Percentiles rank a stretch among this genome's conserved stretches.
These are phyloP conservation scores for Buathra laborator DNA, from an alignment of 2,888 invertebrate genomes.

Conservation along the genomic window DNA sequence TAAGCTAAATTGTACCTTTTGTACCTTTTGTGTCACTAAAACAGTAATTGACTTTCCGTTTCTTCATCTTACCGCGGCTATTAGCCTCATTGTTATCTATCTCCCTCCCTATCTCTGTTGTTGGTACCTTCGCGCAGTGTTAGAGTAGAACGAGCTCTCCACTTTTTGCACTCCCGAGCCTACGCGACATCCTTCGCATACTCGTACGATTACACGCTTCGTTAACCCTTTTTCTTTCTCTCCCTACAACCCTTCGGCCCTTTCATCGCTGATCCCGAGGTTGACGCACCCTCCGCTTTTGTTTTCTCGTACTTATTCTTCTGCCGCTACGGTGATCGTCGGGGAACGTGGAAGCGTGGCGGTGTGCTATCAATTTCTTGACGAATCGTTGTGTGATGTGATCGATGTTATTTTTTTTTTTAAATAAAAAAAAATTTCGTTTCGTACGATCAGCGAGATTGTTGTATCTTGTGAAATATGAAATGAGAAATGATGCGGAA, in stretches of 20 bases:
- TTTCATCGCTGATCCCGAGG: slow-evolving; percentile 28
- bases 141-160: slow-evolving; percentile 23
- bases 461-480: background rate
- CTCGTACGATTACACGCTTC: slow-evolving; percentile 54
- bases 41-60: background rate
- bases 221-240: slow-evolving; percentile 36
- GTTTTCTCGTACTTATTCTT: slow-evolving; percentile 2
- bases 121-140: slow-evolving; percentile 17
- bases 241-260: background rate
- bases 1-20: too few relatives aligned
- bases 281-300: slow-evolving; percentile 19
- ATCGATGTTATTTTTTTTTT: background rate
- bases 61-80: background rate
- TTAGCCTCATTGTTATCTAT: background rate
- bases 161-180: slow-evolving; percentile 25
- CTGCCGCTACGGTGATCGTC: background rate
- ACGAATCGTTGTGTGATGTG: background rate
- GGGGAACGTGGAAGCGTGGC: background rate
- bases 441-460: background rate
- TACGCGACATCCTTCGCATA: slow-evolving; percentile 19
- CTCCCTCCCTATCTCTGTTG: slow-evolving; percentile 12
- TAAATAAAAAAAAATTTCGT: background rate
- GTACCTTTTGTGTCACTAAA: too few relatives aligned
- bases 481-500: background rate
- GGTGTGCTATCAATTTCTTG: background rate